Evolutionary conservation across 1,140 invertebrate species (phyloP), one percentile per base, ranked within the genome.

Genomic region (Nephotettix cincticeps): DNA sequence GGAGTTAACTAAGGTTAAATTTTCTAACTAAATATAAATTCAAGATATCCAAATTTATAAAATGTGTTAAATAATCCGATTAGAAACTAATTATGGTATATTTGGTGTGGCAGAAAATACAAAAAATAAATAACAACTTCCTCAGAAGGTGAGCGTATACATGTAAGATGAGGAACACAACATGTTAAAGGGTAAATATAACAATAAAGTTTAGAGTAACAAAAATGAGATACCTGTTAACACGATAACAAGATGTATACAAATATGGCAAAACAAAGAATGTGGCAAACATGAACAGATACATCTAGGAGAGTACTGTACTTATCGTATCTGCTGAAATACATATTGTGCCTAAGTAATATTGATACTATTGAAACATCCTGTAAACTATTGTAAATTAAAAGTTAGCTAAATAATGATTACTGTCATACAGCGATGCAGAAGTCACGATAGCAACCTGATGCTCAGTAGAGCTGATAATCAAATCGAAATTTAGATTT

Each of bases 301-400:
- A 75, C 74, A 75, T 72, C 74, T 75, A 75, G 69, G 72, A 71
- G 71, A 75, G 70, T 70, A 69, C 66, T 56, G 45, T 64, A 70
- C 32, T 72, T 72, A 71, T 68, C 66, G 68, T 71, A 70, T 75
- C 72, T 73, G 74, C 67, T 68, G 69, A 70, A 73, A 67, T 72
- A 75, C 69, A 67, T 72, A 71, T 72, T 68, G 56, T 68, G 36
- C 68, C 72, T 73, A 75, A 69, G 70, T 68, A 75, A 73, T 75
- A 72, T 75, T 72, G 68, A 73, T 71, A 71, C 74, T 75, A 75
- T 72, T 73, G 72, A 75, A 69, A 75, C 72, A 75, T 75, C 71
- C 71, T 75, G 72, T 73, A 75, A 75, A 75, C 74, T 75, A 75
- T 71, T 75, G 69, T 72, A 75, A 75, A 73, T 73, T 28, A 71